Conservation (phyloP, 1,140 invertebrate species). For the Manduca sexta region DNA sequence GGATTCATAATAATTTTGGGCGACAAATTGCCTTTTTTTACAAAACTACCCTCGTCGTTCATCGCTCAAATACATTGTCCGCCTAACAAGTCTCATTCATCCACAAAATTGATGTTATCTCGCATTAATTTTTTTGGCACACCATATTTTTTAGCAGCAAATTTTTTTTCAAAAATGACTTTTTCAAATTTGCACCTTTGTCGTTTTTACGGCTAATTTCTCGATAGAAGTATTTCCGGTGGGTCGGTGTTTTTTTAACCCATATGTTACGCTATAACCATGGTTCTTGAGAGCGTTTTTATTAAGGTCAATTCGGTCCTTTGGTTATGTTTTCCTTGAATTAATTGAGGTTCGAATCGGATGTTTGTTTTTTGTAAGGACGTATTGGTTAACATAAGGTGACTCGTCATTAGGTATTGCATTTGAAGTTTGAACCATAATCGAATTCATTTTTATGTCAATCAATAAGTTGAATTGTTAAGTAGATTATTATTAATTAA, state of each 20-base stretch:
- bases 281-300: constrained; percentile 2
- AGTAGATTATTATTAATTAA: too few relatives aligned
- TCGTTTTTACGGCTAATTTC: constrained; percentile 49
- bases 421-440: too few relatives aligned
- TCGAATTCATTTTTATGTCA: too few relatives aligned
- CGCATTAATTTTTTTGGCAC: constrained; percentile 41
- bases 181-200: constrained; percentile 53
- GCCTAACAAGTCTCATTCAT: constrained; percentile 8
- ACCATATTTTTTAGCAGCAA: constrained; percentile 22
- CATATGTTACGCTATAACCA: constrained; percentile 10
- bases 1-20: too few relatives aligned
- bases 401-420: too few relatives aligned
- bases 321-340: too few relatives aligned
- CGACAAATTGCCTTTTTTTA: too few relatives aligned
- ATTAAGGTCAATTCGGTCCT: neutral
- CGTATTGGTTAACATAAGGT: neutral
- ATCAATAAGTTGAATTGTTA: too few relatives aligned
- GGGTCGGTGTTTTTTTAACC: neutral
- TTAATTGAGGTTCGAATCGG: neutral
- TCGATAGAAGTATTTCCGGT: constrained; percentile 39
- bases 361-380: too few relatives aligned
- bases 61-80: too few relatives aligned
- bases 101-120: constrained; percentile 36
- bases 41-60: too few relatives aligned
- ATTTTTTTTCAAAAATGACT: neutral